Conservation (phyloP, 2,797 vertebrate species). For the Danionella dracula region DNA sequence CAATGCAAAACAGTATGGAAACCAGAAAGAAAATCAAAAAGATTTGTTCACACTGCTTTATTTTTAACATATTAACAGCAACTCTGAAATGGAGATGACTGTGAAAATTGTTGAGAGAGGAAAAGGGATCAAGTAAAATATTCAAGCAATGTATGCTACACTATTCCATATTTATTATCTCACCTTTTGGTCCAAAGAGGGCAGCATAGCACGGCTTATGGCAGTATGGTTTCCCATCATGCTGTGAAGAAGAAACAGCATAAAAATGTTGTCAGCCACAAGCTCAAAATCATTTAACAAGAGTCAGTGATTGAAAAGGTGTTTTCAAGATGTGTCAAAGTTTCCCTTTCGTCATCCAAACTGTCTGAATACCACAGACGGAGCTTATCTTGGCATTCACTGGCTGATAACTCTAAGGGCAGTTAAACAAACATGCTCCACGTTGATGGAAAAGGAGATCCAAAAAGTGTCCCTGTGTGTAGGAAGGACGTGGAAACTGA, state of each 20-base stretch:
- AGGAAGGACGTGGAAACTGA: neutral
- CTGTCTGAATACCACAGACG: constrained; percentile 20
- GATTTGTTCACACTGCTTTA: no score
- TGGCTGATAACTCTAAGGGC: constrained; percentile 34
- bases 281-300: neutral
- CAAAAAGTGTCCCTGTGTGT: neutral
- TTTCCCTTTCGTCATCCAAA: constrained; percentile 24
- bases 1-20: no score
- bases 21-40: no score
- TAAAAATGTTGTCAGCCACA: neutral
- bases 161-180: neutral
- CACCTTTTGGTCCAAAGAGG: constrained; percentile 77
- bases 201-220: constrained; percentile 79
- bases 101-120: no score
- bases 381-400: neutral
- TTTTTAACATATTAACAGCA: no score
- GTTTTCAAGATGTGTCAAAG: constrained; percentile 25
- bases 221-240: constrained; percentile 87
- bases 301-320: neutral
- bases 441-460: constrained; percentile 44
- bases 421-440: constrained; percentile 46
- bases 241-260: constrained; percentile 61
- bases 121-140: no score
- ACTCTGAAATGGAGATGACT: no score
- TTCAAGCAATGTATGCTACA: no score